phyloP scores from a whole-genome alignment of 2,797 vertebrate species.

The Pseudomugil gertrudae region DNA sequence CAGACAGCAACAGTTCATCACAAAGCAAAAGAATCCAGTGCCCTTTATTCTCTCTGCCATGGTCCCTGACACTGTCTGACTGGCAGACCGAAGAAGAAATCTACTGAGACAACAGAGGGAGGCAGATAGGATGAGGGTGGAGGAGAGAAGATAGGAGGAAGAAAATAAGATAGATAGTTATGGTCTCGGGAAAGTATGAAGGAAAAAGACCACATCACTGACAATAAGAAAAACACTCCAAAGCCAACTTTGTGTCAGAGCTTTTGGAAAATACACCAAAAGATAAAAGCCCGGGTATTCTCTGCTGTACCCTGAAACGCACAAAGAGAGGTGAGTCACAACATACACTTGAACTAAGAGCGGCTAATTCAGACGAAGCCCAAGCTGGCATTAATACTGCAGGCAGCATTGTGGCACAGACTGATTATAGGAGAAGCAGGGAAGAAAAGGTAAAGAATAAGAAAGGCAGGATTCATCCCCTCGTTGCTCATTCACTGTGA shows the following conservation, averaged over 20 bases:
- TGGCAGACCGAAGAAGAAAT: conserved; percentile 57
- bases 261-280: conserved; percentile 40
- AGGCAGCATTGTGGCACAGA: conserved; percentile 43
- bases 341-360: conserved; percentile 51
- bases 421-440: conserved; percentile 37
- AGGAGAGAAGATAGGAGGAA: conserved; percentile 28
- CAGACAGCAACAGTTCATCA: conserved; percentile 62
- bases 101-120: conserved; percentile 49
- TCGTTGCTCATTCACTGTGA: conserved; percentile 62
- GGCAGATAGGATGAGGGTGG: conserved; percentile 21
- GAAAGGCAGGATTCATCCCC: conserved; percentile 57
- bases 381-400: conserved; percentile 46
- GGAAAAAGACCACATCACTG: conserved; percentile 43
- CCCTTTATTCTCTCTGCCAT: conserved; percentile 67
- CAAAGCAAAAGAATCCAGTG: conserved; percentile 53
- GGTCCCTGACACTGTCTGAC: conserved; percentile 60
- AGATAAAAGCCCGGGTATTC: conserved; percentile 39
- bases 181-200: conserved; percentile 38
- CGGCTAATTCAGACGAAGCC: conserved; percentile 55
- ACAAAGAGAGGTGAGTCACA: conserved; percentile 56
- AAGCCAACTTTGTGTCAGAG: conserved; percentile 37
- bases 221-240: conserved; percentile 49
- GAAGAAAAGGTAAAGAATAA: conserved; percentile 30
- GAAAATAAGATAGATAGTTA: conserved; percentile 45
- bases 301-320: conserved; percentile 27